Evolutionary conservation across 2,113 vertebrate genomes (phyloP).

Genomic region (Rissa tridactyla): DNA sequence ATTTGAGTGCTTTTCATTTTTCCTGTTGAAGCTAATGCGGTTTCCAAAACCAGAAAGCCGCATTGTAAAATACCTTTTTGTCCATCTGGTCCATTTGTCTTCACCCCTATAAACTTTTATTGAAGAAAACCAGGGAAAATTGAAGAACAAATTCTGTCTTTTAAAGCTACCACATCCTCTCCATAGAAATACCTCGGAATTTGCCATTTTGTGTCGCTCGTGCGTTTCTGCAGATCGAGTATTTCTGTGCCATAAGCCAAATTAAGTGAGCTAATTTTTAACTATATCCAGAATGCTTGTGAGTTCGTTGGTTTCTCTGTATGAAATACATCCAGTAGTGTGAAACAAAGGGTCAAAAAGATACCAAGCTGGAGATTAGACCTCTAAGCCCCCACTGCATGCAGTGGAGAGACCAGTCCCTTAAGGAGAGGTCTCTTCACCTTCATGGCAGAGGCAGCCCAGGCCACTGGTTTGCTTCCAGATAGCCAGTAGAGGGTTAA

Average conservation of each 20-base stretch:
- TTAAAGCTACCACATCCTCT: background rate
- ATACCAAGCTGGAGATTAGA: background rate
- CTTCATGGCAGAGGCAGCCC: background rate
- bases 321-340: background rate
- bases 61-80: background rate
- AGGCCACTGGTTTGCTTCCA: background rate
- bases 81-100: background rate
- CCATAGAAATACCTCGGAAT: rapidly evolving
- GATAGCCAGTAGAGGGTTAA: background rate
- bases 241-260: background rate
- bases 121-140: background rate
- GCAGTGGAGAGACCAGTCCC: background rate
- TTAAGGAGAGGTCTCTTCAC: background rate
- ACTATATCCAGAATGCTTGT: background rate
- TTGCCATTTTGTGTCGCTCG: rapidly evolving
- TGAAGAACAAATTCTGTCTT: background rate
- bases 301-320: background rate
- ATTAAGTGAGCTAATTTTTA: background rate
- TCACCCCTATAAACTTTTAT: background rate
- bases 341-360: background rate
- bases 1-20: background rate
- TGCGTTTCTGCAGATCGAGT: background rate
- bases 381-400: background rate
- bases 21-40: background rate
- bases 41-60: background rate